A percentile compares a stretch with the other conserved stretches of the same genome.
Evolutionary conservation across 2,113 vertebrate species (phyloP).

Genomic region (Odocoileus virginianus): DNA sequence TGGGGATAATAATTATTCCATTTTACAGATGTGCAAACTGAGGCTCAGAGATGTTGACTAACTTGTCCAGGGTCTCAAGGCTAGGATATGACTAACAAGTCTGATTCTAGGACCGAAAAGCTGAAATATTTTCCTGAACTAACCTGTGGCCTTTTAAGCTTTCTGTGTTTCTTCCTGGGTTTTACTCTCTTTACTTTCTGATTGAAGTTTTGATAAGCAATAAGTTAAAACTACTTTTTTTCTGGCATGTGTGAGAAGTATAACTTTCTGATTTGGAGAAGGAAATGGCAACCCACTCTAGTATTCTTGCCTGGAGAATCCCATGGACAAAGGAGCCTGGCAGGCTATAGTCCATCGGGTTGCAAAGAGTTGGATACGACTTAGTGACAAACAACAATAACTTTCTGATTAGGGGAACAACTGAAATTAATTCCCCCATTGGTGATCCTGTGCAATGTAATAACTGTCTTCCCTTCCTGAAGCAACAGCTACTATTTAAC

Average conservation of each 20-base stretch:
- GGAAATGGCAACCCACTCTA: background rate
- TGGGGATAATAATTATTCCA: background rate
- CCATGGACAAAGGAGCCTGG: background rate
- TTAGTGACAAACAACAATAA: background rate
- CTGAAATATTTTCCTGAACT: background rate
- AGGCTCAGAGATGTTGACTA: background rate
- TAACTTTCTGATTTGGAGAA: background rate
- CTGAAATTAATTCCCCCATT: background rate
- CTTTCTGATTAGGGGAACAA: background rate
- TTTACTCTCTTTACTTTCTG: background rate
- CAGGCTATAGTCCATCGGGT: background rate
- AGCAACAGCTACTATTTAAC: background rate
- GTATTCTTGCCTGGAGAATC: background rate
- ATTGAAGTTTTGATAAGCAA: background rate
- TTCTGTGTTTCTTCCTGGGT: background rate
- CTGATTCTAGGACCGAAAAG: background rate
- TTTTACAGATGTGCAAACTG: background rate
- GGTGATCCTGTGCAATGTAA: background rate
- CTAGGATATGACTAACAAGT: background rate
- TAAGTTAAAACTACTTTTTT: background rate
- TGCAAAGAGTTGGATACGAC: background rate
- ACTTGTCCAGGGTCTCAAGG: background rate
- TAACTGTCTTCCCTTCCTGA: background rate
- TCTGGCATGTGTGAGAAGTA: background rate
- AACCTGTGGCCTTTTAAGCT: background rate